Conservation (phyloP, 2,797 vertebrate genomes). For the Trematomus bernacchii region DNA sequence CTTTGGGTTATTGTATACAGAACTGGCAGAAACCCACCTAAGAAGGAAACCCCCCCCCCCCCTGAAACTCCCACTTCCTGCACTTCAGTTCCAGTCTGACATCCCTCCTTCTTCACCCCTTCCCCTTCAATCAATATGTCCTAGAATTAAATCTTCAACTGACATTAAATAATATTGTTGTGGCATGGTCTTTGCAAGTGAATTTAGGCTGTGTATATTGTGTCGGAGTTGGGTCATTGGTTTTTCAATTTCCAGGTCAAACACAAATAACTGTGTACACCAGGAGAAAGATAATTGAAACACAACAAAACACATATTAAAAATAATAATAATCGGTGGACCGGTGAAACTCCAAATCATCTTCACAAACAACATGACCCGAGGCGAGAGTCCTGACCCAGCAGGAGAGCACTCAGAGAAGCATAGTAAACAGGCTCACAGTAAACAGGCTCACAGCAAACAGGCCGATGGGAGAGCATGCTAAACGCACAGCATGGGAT, state of each 20-base stretch:
- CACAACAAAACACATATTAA: neutral
- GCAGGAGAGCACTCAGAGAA: slow-evolving; percentile 59
- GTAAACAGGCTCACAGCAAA: slow-evolving; percentile 47
- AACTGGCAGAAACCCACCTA: no score
- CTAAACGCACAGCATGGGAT: slow-evolving; percentile 3
- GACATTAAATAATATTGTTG: no score
- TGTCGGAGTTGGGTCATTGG: no score
- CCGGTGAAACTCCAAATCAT: slow-evolving; percentile 16
- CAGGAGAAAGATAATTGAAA: neutral
- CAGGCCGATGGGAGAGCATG: slow-evolving; percentile 12
- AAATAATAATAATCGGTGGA: neutral
- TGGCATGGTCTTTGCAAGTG: no score
- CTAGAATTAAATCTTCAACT: no score
- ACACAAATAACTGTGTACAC: neutral
- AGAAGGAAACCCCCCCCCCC: no score
- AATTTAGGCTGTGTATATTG: no score
- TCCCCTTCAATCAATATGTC: no score
- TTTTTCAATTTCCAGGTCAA: neutral
- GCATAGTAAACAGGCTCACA: slow-evolving; percentile 33
- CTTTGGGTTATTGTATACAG: no score
- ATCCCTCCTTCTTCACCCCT: no score
- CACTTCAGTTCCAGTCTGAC: no score
- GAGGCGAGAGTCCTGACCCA: slow-evolving; percentile 26
- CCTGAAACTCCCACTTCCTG: no score
- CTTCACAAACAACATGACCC: slow-evolving; percentile 29